A percentile compares a stretch with the other conserved stretches of the same genome.
phyloP scores from a whole-genome alignment of 2,113 vertebrate species.

The Rhinichthys klamathensis region DNA sequence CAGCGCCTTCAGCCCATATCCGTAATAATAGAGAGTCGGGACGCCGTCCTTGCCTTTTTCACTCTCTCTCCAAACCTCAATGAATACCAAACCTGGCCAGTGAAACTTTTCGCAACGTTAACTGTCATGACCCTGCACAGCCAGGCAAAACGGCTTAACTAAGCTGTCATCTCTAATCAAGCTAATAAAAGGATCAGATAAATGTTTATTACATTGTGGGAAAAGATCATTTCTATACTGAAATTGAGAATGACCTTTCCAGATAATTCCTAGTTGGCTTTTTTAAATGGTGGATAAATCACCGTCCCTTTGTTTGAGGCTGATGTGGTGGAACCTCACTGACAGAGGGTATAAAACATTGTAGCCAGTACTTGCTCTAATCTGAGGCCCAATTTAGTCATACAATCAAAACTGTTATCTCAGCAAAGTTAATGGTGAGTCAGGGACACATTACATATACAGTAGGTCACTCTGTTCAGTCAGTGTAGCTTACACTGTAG shows the following conservation, averaged over 20 bases:
- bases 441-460: slow-evolving; percentile 28
- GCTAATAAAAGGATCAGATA: slow-evolving; percentile 98
- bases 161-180: slow-evolving; percentile 99
- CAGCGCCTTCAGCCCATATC: slow-evolving; percentile 53
- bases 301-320: slow-evolving; percentile 70
- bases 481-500: neutral
- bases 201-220: slow-evolving; percentile 98
- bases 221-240: slow-evolving; percentile 99
- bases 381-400: slow-evolving; percentile 38
- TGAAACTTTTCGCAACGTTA: slow-evolving; percentile 96
- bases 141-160: slow-evolving; percentile 97
- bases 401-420: slow-evolving; percentile 44
- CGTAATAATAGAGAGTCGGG: slow-evolving; percentile 61
- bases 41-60: slow-evolving; percentile 39
- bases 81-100: slow-evolving; percentile 81
- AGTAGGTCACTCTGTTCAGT: neutral
- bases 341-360: slow-evolving; percentile 70
- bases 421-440: slow-evolving; percentile 42
- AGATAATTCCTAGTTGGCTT: slow-evolving; percentile 92
- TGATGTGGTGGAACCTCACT: slow-evolving; percentile 71
- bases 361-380: slow-evolving; percentile 60
- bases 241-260: slow-evolving; percentile 99
- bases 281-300: slow-evolving; percentile 85
- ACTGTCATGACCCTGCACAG: slow-evolving; percentile 93
- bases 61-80: slow-evolving; percentile 52